phyloP scores from a whole-genome alignment of 2,113 vertebrate species.

The Raja brachyura region DNA sequence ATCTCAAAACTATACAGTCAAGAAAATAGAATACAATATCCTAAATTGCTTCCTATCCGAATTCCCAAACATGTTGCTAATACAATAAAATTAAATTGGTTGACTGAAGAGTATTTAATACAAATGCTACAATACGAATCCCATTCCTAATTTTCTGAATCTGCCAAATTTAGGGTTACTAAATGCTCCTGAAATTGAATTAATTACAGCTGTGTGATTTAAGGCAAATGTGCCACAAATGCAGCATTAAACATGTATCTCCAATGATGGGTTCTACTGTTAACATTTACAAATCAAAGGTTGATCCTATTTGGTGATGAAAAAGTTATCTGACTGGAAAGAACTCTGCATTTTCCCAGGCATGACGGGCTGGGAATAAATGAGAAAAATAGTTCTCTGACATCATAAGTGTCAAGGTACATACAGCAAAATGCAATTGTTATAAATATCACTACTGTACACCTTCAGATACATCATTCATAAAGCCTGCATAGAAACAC shows the following conservation, averaged over 20 bases:
- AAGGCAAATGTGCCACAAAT: not conserved
- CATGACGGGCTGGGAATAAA: no score
- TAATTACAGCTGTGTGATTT: not conserved
- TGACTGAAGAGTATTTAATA: not conserved
- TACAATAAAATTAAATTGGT: conserved; percentile 2
- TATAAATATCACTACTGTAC: not conserved
- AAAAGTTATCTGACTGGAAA: not conserved
- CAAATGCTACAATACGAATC: not conserved
- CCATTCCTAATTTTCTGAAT: not conserved
- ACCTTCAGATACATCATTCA: not conserved
- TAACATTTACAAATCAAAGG: not conserved
- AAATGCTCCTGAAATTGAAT: not conserved
- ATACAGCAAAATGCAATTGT: not conserved
- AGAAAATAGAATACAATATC: not conserved
- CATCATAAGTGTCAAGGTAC: not conserved
- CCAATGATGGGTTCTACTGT: no score
- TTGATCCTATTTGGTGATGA: not conserved
- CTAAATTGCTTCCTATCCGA: not conserved
- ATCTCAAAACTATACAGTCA: not conserved
- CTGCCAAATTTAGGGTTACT: not conserved
- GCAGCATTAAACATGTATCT: not conserved
- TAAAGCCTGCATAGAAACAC: not conserved
- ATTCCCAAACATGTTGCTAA: not conserved
- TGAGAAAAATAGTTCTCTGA: not conserved
- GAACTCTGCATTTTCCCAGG: not conserved